phyloP scores from a whole-genome alignment of 2,888 invertebrate genomes.

The Himalopsyche japonica region DNA sequence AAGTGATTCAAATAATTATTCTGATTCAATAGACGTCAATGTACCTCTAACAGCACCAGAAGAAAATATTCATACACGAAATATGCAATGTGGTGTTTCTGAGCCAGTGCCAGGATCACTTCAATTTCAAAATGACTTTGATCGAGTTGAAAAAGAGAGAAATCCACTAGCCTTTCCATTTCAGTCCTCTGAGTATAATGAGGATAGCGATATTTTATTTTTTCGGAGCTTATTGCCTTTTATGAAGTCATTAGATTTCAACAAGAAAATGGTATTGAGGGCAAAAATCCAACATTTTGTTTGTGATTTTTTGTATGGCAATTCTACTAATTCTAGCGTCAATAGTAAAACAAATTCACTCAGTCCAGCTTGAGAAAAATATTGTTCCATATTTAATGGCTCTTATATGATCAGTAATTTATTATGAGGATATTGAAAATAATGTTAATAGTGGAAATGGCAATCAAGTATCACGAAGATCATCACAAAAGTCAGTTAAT shows the following conservation, averaged over 20 bases:
- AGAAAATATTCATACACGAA: neutral
- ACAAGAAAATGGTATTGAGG: constrained; percentile 21
- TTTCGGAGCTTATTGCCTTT: constrained; percentile 25
- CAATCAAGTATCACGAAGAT: no score
- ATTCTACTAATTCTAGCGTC: neutral
- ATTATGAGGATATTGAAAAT: no score
- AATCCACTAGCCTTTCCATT: neutral
- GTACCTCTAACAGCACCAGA: neutral
- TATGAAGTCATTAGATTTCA: constrained; percentile 19
- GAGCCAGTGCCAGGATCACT: neutral
- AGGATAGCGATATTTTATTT: constrained; percentile 27
- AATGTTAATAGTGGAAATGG: no score
- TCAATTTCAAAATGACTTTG: constrained; percentile 16
- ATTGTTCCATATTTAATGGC: neutral
- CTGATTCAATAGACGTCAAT: neutral
- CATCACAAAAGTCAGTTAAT: no score
- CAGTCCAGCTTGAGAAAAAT: neutral
- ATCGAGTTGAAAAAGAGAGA: constrained; percentile 21
- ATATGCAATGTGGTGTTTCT: neutral
- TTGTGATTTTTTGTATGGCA: constrained; percentile 10
- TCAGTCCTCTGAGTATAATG: neutral
- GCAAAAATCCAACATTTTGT: constrained; percentile 25
- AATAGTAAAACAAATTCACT: constrained; percentile 6
- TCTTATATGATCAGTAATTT: neutral
- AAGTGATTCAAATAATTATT: neutral